Evolutionary conservation across 1,140 invertebrate species (phyloP), one percentile per base, ranked within the genome.

Genomic region (Eufriesea mexicana): DNA sequence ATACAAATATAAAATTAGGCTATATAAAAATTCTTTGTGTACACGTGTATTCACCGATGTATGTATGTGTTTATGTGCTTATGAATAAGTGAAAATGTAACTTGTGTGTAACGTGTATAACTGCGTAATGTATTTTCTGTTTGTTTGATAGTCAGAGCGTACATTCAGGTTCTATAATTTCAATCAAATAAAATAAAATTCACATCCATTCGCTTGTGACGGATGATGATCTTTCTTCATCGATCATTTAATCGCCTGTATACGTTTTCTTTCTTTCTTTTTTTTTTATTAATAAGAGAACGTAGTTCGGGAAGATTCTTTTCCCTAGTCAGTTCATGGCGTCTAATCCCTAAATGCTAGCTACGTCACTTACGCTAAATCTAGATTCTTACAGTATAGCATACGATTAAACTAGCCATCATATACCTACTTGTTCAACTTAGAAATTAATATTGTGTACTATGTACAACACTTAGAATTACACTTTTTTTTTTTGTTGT

Each of bases 291-390:
- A 89, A 90, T 92, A 91, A 92, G 92, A 93, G 92, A 94, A 94
- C 92, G 79, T 92, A 92, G 91, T 94, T 91, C 86, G 90, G 91
- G 92, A 92, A 89, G 81, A 91, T 92, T 90, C 92, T 89, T 93
- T 92, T 93, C 91, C 92, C 91, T 94, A 93, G 91, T 94, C 93
- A 94, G 93, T 94, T 94, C 93, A 92, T 94, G 92, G 91, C 92
- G 86, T 88, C 92, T 94, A 93, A 90, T 83, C 85, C 81, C 92
- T 94, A 94, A 92, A 91, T 90, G 90, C 92, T 94, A 93, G 75
- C 93, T 94, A 94, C 89, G 88, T 90, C 91, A 91, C 89, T 93
- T 92, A 91, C 68, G 86, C 91, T 94, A 92, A 91, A 89, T 90
- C 91, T 93, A 93, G 84, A 89, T 76, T 89, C 85, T 75, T 85